Evolutionary conservation across 2,797 vertebrate species (phyloP).

Genomic region (Anguilla obscura): DNA sequence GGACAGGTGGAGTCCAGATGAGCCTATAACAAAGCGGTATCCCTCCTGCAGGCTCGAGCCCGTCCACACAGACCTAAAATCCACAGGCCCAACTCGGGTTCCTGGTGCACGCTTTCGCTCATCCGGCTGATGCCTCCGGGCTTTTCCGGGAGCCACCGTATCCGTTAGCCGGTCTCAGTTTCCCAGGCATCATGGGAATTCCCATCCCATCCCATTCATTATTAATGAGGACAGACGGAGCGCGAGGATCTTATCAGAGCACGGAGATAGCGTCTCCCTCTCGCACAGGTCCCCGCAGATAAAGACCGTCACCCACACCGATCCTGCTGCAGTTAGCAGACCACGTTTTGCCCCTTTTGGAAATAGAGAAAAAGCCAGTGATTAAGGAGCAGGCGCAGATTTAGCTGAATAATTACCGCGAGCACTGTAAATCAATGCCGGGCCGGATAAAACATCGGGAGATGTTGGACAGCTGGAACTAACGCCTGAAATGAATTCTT

Average conservation of each 20-base stretch:
- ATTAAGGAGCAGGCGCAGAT: neutral
- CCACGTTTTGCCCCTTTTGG: neutral
- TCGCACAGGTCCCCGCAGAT: neutral
- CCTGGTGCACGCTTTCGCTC: neutral
- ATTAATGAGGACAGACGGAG: conserved; percentile 1
- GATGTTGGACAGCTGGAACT: neutral
- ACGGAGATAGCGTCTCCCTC: neutral
- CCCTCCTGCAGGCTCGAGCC: no score
- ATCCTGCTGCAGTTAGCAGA: neutral
- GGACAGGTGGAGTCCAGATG: no score
- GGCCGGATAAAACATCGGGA: neutral
- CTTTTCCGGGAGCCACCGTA: conserved; percentile 13
- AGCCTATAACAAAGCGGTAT: neutral
- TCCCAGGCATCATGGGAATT: conserved; percentile 11
- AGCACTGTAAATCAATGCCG: neutral
- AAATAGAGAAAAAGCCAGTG: neutral
- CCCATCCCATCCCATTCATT: conserved; percentile 26
- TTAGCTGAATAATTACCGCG: neutral
- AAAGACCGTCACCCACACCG: neutral
- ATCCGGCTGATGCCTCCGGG: neutral
- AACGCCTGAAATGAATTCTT: neutral
- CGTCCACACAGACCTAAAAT: neutral
- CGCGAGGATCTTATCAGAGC: neutral
- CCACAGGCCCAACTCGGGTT: neutral
- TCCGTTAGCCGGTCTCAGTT: conserved; percentile 18